A percentile compares a stretch with the other conserved stretches of the same genome.
Evolutionary conservation across 2,113 vertebrate genomes (phyloP).

Genomic region (Aspidoscelis tigris): DNA sequence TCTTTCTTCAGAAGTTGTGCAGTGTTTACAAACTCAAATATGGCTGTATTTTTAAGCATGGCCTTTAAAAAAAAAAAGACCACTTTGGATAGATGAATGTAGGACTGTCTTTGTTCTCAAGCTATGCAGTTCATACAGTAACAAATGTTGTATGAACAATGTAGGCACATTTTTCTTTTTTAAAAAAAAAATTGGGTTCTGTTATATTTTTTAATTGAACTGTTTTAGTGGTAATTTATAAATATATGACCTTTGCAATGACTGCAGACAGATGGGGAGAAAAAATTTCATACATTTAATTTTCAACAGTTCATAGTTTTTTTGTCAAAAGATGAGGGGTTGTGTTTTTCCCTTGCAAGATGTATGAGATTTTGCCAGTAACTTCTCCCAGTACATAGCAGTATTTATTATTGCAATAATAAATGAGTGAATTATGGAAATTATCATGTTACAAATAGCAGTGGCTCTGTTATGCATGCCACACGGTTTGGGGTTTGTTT

Average conservation of each 20-base stretch:
- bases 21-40: neutral
- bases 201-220: neutral
- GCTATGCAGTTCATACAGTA: neutral
- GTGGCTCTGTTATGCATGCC: neutral
- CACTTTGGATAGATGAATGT: neutral
- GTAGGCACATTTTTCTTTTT: neutral
- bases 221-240: neutral
- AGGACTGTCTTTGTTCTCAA: neutral
- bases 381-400: no score
- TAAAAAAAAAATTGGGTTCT: neutral
- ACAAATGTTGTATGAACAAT: neutral
- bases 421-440: neutral
- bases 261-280: neutral
- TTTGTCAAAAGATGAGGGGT: neutral
- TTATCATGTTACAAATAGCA: constrained; percentile 4
- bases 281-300: neutral
- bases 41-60: neutral
- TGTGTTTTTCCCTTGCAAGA: neutral
- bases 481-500: neutral
- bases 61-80: neutral
- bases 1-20: neutral
- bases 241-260: neutral
- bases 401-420: neutral
- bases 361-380: neutral
- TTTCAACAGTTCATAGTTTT: neutral